Percentiles rank a stretch among this genome's conserved stretches.
phyloP scores from a whole-genome alignment of 2,888 invertebrate species.

The Xylota segnis region DNA sequence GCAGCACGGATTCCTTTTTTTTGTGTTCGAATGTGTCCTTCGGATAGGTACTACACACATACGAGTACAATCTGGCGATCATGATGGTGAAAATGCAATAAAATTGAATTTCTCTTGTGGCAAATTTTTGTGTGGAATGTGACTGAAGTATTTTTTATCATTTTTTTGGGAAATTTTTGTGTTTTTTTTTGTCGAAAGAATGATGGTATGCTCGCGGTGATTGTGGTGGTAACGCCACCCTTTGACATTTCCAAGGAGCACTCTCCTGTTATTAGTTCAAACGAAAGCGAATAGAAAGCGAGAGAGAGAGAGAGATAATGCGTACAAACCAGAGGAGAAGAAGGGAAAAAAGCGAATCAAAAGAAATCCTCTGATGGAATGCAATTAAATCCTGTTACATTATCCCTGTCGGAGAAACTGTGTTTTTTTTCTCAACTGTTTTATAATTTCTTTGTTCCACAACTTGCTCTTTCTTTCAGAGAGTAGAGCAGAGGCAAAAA shows the following conservation, averaged over 20 bases:
- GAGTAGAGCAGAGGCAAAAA: constrained; percentile 6
- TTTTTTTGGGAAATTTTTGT: constrained; percentile 9
- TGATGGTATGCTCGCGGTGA: constrained; percentile 6
- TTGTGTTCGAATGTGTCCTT: not conserved
- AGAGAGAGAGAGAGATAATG: not conserved
- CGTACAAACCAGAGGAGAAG: not conserved
- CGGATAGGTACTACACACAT: not conserved
- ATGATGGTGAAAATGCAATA: constrained; percentile 63
- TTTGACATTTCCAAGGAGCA: constrained; percentile 48
- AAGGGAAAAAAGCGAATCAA: constrained; percentile 32
- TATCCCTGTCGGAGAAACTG: constrained; percentile 61
- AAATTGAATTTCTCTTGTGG: constrained; percentile 61
- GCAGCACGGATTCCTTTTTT: constrained; percentile 17
- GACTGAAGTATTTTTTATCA: constrained; percentile 57
- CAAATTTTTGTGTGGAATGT: constrained; percentile 49
- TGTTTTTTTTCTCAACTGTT: constrained; percentile 19
- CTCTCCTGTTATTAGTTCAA: constrained; percentile 57
- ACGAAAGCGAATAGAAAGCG: constrained; percentile 15
- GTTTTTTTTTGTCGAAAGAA: constrained; percentile 8
- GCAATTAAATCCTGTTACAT: constrained; percentile 74
- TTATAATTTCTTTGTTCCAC: constrained; percentile 59
- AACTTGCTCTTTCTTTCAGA: constrained; percentile 33
- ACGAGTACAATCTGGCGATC: constrained; percentile 16
- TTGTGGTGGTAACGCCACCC: constrained; percentile 18
- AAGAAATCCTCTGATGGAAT: constrained; percentile 72